A percentile compares a stretch with the other conserved stretches of the same genome.
phyloP scores from a whole-genome alignment of 2,888 invertebrate species.

The Timandra comae region DNA sequence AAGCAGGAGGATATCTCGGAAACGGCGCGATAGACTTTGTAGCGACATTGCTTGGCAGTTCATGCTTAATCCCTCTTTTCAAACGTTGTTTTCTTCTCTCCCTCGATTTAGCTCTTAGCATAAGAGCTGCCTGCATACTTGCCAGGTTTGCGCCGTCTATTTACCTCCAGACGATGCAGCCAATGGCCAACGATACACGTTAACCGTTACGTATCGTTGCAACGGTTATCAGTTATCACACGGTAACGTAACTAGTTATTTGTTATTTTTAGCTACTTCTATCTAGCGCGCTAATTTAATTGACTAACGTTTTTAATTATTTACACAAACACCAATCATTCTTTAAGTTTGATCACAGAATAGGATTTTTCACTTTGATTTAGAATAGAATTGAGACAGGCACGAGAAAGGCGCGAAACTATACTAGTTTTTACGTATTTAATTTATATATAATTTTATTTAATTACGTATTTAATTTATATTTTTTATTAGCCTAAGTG shows the following conservation, averaged over 20 bases:
- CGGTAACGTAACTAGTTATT: conserved; percentile 15
- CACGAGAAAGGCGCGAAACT: conserved; percentile 70
- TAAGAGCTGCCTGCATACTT: conserved; percentile 95
- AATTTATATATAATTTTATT: too few relatives aligned
- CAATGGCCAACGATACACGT: conserved; percentile 24
- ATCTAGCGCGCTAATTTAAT: conserved; percentile 40
- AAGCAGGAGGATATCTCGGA: conserved; percentile 90
- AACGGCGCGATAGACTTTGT: conserved; percentile 91
- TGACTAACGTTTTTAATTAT: conserved; percentile 31
- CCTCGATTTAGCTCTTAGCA: conserved; percentile 93
- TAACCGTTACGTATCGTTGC: conserved; percentile 10
- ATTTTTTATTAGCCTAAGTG: conserved; percentile 37
- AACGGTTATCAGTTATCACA: too few relatives aligned
- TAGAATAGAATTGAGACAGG: conserved; percentile 64
- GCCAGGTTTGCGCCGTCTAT: conserved; percentile 72
- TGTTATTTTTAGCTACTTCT: conserved; percentile 30
- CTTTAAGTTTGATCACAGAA: conserved; percentile 62
- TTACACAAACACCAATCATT: conserved; percentile 54
- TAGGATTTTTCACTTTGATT: conserved; percentile 52
- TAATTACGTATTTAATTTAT: too few relatives aligned
- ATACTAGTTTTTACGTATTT: too few relatives aligned
- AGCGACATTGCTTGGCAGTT: conserved; percentile 91
- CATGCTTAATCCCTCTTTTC: conserved; percentile 83
- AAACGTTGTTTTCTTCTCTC: conserved; percentile 87
- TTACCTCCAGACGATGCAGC: conserved; percentile 43